Conservation (phyloP, 2,113 vertebrate genomes). For the Cyphomyrus discorhynchus region DNA sequence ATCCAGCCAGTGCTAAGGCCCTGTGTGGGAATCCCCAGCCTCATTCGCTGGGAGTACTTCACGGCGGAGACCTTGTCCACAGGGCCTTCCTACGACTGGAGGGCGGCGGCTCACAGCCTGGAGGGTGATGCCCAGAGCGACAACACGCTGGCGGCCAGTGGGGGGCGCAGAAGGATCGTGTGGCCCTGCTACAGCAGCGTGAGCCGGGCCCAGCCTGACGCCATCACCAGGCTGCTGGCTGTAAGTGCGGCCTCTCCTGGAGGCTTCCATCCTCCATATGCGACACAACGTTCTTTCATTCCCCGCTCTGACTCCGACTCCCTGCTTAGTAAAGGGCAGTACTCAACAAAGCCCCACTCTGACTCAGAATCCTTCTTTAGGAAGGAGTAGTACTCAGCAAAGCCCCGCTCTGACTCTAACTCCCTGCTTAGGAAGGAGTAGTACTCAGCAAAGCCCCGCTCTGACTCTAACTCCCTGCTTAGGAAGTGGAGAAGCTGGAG, state of each 20-base stretch:
- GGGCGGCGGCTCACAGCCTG: constrained; percentile 59
- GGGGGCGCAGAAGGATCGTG: constrained; percentile 79
- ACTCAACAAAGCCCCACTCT: background rate
- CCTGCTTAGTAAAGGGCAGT: background rate
- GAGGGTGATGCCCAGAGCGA: constrained; percentile 59
- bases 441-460: background rate
- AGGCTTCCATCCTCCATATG: background rate
- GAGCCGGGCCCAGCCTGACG: constrained; percentile 76
- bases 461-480: constrained; percentile 23
- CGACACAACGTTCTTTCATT: background rate
- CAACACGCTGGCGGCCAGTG: constrained; percentile 22
- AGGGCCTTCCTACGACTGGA: constrained; percentile 88
- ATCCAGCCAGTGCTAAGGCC: constrained; percentile 78
- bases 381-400: too few relatives aligned
- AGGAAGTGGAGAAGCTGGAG: constrained; percentile 92
- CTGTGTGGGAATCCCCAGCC: constrained; percentile 73
- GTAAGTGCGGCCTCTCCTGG: constrained; percentile 57
- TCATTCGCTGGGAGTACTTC: constrained; percentile 93
- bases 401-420: too few relatives aligned
- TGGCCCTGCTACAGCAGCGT: constrained; percentile 94
- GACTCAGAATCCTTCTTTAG: background rate
- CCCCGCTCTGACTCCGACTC: background rate
- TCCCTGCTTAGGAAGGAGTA: too few relatives aligned
- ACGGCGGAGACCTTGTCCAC: constrained; percentile 83
- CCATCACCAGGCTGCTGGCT: constrained; percentile 81